These are phyloP conservation scores for Coturnix japonica DNA, from an alignment of 2,113 vertebrate species.

Conservation along the genomic window DNA sequence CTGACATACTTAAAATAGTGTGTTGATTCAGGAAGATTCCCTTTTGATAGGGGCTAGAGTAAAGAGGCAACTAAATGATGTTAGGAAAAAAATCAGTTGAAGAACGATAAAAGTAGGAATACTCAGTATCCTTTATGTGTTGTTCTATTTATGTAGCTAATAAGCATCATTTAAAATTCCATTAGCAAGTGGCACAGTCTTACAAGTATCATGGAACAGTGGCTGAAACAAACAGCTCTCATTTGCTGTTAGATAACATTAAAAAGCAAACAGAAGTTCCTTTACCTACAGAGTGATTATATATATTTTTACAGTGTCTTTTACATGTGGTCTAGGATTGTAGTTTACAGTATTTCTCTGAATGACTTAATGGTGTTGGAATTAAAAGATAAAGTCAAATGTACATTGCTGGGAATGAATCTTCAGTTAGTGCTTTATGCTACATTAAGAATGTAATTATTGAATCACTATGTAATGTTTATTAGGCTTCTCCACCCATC, in stretches of 20 bases:
- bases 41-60: neutral
- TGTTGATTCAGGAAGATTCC: neutral
- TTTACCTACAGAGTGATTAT: neutral
- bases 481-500: constrained; percentile 25
- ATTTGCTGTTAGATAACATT: constrained; percentile 7
- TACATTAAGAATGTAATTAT: constrained; percentile 66
- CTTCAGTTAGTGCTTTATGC: constrained; percentile 56
- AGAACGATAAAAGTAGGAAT: neutral
- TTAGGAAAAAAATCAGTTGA: neutral
- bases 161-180: constrained; percentile 30
- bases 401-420: constrained; percentile 63
- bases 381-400: constrained; percentile 59
- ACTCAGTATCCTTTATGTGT: neutral
- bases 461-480: constrained; percentile 62
- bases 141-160: neutral
- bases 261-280: constrained; percentile 29
- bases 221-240: constrained; percentile 2
- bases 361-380: constrained; percentile 54
- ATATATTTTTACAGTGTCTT: neutral
- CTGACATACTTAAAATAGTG: neutral
- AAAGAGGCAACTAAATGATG: neutral
- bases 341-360: constrained; percentile 47
- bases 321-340: neutral
- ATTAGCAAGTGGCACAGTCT: neutral
- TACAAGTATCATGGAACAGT: neutral